A percentile compares a stretch with the other conserved stretches of the same genome.
phyloP scores from a whole-genome alignment of 2,888 invertebrate species.

The Hemaris fuciformis region DNA sequence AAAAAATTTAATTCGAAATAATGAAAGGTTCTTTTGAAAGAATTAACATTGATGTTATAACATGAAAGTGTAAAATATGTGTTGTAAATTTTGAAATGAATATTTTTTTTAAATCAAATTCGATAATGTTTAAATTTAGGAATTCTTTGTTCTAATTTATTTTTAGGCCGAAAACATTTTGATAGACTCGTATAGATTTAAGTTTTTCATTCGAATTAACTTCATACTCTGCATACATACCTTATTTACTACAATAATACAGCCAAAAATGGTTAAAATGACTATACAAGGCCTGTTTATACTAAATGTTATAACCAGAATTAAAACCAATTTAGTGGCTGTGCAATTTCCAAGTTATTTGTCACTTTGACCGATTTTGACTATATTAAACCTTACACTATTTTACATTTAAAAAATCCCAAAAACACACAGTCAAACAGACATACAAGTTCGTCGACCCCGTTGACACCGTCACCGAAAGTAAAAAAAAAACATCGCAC shows the following conservation, averaged over 20 bases:
- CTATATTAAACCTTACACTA: neutral
- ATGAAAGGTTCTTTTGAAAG: too few species aligned
- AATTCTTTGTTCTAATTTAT: too few species aligned
- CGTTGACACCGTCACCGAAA: slow-evolving; percentile 64
- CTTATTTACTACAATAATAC: neutral
- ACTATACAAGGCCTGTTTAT: neutral
- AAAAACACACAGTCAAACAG: slow-evolving; percentile 27
- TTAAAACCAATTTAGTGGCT: neutral
- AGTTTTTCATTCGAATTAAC: too few species aligned
- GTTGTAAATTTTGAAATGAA: too few species aligned
- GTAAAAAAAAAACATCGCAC: slow-evolving; percentile 54
- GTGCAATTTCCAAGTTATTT: neutral
- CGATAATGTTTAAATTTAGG: too few species aligned
- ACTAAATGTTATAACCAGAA: neutral
- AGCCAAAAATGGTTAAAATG: neutral
- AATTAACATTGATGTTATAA: too few species aligned
- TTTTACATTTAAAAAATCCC: neutral
- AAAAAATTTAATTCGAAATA: too few species aligned
- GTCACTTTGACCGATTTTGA: neutral
- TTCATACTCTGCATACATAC: neutral
- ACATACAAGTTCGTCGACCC: slow-evolving; percentile 33
- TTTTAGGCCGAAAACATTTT: neutral
- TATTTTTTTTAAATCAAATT: too few species aligned
- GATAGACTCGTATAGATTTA: neutral
- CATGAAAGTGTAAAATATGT: too few species aligned